These are phyloP conservation scores for Netelia melanura DNA, from an alignment of 2,888 invertebrate species.

Conservation along the genomic window DNA sequence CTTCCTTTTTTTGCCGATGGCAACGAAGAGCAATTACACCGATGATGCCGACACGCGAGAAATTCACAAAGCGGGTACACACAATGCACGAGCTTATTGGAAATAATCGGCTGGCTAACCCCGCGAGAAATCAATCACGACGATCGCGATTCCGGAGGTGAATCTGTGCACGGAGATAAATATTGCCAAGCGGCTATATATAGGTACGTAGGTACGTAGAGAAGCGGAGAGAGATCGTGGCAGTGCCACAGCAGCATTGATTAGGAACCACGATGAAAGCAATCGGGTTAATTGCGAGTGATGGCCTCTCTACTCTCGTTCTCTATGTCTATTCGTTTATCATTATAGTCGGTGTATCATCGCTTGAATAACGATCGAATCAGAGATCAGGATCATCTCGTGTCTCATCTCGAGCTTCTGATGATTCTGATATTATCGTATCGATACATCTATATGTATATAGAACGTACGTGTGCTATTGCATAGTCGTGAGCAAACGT, in stretches of 20 bases:
- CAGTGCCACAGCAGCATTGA: constrained; percentile 23
- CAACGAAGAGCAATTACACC: constrained; percentile 48
- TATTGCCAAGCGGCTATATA: background rate
- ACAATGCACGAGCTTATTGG: constrained; percentile 55
- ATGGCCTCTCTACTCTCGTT: constrained; percentile 18
- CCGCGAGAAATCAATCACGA: constrained; percentile 54
- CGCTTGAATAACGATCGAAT: constrained; percentile 54
- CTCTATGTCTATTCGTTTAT: constrained; percentile 28
- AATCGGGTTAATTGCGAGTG: constrained; percentile 46
- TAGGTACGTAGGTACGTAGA: background rate
- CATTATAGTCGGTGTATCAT: constrained; percentile 38
- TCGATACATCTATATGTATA: constrained; percentile 5
- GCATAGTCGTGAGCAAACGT: constrained; percentile 10
- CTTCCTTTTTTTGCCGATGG: background rate
- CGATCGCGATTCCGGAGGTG: constrained; percentile 17
- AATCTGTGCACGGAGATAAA: constrained; percentile 3
- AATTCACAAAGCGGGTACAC: constrained; percentile 7
- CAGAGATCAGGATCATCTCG: constrained; percentile 49
- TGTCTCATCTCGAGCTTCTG: constrained; percentile 40
- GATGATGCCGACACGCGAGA: constrained; percentile 38
- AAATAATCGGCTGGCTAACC: constrained; percentile 55
- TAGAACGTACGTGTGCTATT: background rate
- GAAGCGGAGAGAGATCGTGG: constrained; percentile 3
- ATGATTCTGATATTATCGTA: constrained; percentile 17
- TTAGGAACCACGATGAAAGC: constrained; percentile 43